These are phyloP conservation scores for Phoebastria nigripes DNA, from an alignment of 2,797 vertebrate genomes.

Conservation along the genomic window DNA sequence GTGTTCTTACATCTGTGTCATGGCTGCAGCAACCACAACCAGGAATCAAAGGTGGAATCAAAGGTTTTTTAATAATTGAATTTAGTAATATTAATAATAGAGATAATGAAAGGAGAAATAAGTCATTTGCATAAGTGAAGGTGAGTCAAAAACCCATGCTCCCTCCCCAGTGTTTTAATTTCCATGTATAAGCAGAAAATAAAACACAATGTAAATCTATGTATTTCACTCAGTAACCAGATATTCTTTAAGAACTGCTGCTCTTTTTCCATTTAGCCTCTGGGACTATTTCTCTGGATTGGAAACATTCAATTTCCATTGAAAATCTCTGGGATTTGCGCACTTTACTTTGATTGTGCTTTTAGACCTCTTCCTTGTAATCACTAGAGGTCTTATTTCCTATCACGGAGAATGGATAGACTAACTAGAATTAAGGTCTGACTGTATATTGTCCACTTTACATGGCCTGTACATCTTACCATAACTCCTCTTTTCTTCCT, in stretches of 20 bases:
- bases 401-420: fast-evolving
- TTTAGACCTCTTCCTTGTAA: neutral
- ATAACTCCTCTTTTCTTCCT: neutral
- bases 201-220: neutral
- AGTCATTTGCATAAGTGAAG: neutral
- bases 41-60: neutral
- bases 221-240: neutral
- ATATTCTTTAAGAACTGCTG: neutral
- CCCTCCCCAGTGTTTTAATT: neutral
- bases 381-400: neutral
- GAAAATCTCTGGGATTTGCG: neutral
- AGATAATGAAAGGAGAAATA: neutral
- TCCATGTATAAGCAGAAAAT: neutral
- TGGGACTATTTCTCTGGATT: neutral
- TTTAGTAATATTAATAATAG: neutral
- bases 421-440: neutral
- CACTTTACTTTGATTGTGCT: neutral
- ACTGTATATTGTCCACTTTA: neutral
- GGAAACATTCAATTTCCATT: neutral
- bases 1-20: neutral
- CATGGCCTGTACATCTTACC: neutral
- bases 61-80: neutral
- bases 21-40: neutral
- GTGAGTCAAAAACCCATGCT: neutral
- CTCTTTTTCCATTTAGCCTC: neutral